Percentiles rank a stretch among this genome's conserved stretches.
phyloP scores from a whole-genome alignment of 2,113 vertebrate species.

The Sinocyclocheilus maitianheensis region DNA sequence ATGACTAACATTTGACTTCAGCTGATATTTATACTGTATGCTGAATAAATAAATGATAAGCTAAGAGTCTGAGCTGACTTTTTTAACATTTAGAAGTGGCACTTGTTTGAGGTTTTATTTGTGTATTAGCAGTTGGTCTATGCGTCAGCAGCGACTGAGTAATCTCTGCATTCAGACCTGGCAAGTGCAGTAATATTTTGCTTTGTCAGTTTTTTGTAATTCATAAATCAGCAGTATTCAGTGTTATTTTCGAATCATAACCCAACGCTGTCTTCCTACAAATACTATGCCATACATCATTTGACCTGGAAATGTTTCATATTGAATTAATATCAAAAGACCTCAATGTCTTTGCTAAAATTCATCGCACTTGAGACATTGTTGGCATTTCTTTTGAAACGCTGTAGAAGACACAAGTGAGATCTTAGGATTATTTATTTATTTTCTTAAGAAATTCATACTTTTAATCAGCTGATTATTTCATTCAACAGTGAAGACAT shows the following conservation, averaged over 20 bases:
- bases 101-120: background rate
- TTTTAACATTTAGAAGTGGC: background rate
- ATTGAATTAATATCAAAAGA: no score
- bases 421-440: no score
- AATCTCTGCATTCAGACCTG: constrained; percentile 6
- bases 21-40: constrained; percentile 16
- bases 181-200: constrained; percentile 3
- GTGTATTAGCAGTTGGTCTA: constrained; percentile 1
- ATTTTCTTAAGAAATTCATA: no score
- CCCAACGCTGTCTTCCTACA: background rate
- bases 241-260: background rate
- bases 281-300: no score
- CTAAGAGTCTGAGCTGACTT: background rate
- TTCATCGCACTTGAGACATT: no score
- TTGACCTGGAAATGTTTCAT: no score
- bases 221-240: background rate
- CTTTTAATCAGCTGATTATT: no score
- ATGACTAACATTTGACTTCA: background rate
- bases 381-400: no score
- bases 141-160: background rate
- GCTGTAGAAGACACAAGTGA: no score
- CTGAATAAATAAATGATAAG: background rate
- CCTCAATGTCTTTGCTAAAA: no score
- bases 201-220: background rate
- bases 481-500: no score